These are phyloP conservation scores for Pachyseris speciosa DNA, from an alignment of 64 coral and sea anemone genomes.

Conservation along the genomic window DNA sequence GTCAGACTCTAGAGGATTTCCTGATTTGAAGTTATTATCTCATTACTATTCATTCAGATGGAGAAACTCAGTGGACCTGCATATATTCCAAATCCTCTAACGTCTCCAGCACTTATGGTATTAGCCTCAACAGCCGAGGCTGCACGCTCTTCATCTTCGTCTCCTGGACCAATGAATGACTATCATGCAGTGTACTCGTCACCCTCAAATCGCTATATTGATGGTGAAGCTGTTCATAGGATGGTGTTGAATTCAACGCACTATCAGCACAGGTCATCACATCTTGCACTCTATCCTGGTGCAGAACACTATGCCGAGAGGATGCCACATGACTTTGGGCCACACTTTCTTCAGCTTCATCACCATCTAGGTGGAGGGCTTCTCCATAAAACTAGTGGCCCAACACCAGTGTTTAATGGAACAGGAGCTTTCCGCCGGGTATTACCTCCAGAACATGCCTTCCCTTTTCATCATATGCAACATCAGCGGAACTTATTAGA, in stretches of 20 bases:
- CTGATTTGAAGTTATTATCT: neutral
- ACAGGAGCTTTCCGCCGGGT: conserved; percentile 90
- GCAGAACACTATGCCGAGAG: conserved; percentile 85
- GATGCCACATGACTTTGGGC: conserved; percentile 79
- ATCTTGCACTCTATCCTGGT: conserved; percentile 87
- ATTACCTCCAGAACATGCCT: conserved; percentile 81
- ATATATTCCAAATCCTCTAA: conserved; percentile 91
- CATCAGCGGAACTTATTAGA: conserved; percentile 84
- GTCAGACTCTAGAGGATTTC: neutral
- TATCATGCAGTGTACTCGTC: conserved; percentile 89
- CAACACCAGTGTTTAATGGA: conserved; percentile 84
- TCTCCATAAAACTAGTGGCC: conserved; percentile 82
- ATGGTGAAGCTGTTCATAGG: conserved; percentile 83
- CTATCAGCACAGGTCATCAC: conserved; percentile 80
- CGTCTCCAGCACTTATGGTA: conserved; percentile 94
- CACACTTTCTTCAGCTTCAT: conserved; percentile 89
- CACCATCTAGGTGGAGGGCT: conserved; percentile 82
- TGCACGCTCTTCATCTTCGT: conserved; percentile 74
- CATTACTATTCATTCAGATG: conserved; percentile 72
- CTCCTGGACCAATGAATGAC: conserved; percentile 91
- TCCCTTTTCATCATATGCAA: conserved; percentile 88
- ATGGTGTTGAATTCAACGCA: conserved; percentile 89
- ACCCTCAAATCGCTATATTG: conserved; percentile 80
- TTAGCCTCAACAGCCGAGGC: conserved; percentile 94
- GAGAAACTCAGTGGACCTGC: conserved; percentile 84